Base-by-base conservation (phyloP, 2,113 vertebrate genomes). In the Phaethon lepturus region DNA sequence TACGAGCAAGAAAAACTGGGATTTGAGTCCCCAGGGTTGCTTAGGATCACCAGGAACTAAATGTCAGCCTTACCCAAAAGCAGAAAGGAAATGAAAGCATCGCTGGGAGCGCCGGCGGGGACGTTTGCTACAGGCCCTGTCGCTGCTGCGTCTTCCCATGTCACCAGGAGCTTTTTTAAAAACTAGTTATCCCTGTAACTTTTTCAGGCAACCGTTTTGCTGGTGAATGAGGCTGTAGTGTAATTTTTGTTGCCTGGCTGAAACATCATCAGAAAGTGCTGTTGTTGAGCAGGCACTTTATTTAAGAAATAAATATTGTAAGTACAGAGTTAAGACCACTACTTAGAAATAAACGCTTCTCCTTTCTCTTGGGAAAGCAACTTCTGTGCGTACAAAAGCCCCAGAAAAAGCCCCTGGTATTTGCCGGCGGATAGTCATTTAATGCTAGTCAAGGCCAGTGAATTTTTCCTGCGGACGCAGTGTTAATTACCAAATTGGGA, bases 241-340 rank as follows among this genome's bases (percentile, higher is more conserved):
- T 23, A 0, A 5, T 49, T 85, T 83, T 81, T 45, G 33, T 28
- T 1, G 0, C 35, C 63, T 28, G 38, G 12, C 50, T 59, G 53
- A 42, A 67, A 73, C 33, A 40, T 8, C 42, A 18, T 9, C 44
- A 28, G 53, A 38, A 68, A 26, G 17, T 4, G 33, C 50, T 66
- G 15, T 11, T 60, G 18, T 8, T 66, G 63, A 38, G n/a, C 0
- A 0, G 24, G 13, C 6, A 1, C 45, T 82, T 67, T 31, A 5
- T 55, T 85, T 42, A 26, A 53, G 25, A 19, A 38, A 13, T 17
- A 59, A 62, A 17, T 50, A 4, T 31, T 31, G 53, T 40, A 73
- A 63, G 52, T 11, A 26, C 9, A 24, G 62, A 33, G 50, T 82
- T 83, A 88, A 94, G 62, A 1, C 17, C 12, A 11, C 71, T 62